phyloP scores from a whole-genome alignment of 2,888 invertebrate species.

The Endotricha flammealis region DNA sequence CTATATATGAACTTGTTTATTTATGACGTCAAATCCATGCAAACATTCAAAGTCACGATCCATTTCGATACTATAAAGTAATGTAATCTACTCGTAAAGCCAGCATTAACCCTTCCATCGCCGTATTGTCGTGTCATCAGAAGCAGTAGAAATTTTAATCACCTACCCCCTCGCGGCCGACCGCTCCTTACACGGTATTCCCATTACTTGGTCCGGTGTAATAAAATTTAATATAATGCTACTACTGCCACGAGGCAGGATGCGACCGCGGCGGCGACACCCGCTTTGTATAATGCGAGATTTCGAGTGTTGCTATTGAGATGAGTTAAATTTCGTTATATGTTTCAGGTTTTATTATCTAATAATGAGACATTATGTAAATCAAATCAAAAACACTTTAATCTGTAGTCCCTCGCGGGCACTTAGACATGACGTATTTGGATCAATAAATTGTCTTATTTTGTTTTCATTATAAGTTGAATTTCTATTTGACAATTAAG shows the following conservation, averaged over 20 bases:
- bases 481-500: too few species aligned
- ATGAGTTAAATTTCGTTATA: too few species aligned
- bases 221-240: constrained; percentile 78
- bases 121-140: constrained; percentile 69
- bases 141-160: constrained; percentile 76
- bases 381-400: too few species aligned
- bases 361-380: too few species aligned
- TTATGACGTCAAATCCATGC: background rate
- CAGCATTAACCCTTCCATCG: constrained; percentile 68
- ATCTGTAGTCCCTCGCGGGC: too few species aligned
- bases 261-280: constrained; percentile 10
- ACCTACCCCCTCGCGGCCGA: constrained; percentile 53
- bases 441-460: too few species aligned
- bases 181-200: constrained; percentile 79
- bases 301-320: too few species aligned
- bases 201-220: constrained; percentile 79
- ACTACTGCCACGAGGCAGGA: constrained; percentile 1
- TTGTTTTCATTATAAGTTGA: too few species aligned
- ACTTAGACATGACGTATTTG: too few species aligned
- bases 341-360: too few species aligned
- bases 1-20: too few species aligned
- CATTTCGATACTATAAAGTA: constrained; percentile 47
- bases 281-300: background rate
- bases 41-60: constrained; percentile 4
- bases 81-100: constrained; percentile 74